Evolutionary conservation across 2,888 invertebrate genomes (phyloP), one percentile per base, ranked within the genome.

Genomic region (Ectropis crepuscularia): DNA sequence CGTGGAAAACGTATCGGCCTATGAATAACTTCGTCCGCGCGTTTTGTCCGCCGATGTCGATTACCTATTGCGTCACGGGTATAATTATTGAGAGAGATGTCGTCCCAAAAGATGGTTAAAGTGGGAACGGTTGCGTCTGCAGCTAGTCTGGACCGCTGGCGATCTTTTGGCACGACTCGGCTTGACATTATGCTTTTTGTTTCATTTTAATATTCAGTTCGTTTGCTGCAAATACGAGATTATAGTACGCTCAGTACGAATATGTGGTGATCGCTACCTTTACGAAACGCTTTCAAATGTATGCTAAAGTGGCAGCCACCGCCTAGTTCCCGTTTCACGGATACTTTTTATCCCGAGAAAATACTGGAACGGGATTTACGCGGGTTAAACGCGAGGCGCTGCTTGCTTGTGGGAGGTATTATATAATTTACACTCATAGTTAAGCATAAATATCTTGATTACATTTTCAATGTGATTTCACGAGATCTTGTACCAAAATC

Each of bases 111-210:
- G 57, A 70, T 74, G 72, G 69, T 72, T 66, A 63, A 63, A 64
- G 63, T 65, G 63, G 54, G 61, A 70, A 74, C 73, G 70, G 72
- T 71, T 68, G 72, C 71, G 83, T 83, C 82, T 84, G 73, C 76
- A 72, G 70, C 68, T 65, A 74, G 84, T 83, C 84, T 83, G 76
- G 73, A 55, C 66, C 71, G 66, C 61, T 61, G 55, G 63, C 62
- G 60, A 65, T 63, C 57, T 74, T 76, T 82, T 82, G 79, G 78
- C 80, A 81, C 76, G 72, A 53, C 66, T 63, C 41, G 59, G 54
- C 16, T 28, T 65, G 63, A 73, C 68, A 72, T 67, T 70, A 48
- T 61, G 57, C 73, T 73, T 66, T 74, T 67, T 68, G 60, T 67
- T 71, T 61, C 62, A 68, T 54, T 72, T 70, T 63, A 66, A 70